Percentiles rank a stretch among this genome's conserved stretches.
These are phyloP conservation scores for Narcine bancroftii DNA, from an alignment of 2,113 vertebrate genomes.

Conservation along the genomic window DNA sequence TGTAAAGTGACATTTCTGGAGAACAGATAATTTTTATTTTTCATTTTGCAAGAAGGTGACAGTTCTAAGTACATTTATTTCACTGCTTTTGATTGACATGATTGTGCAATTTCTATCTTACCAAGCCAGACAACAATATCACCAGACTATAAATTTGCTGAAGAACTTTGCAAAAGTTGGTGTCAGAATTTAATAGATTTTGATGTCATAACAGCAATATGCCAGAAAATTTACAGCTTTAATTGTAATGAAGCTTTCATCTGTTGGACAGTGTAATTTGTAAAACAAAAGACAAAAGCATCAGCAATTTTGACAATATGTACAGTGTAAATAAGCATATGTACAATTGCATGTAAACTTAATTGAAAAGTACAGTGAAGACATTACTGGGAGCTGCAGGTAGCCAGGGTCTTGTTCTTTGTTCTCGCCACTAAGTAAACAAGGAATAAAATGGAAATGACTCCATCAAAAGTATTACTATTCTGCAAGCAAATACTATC, in stretches of 20 bases:
- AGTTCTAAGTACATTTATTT: slow-evolving; percentile 5
- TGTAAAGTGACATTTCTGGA: neutral
- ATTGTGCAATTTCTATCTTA: slow-evolving; percentile 27
- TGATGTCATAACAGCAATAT: neutral
- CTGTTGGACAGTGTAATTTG: neutral
- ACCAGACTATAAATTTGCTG: neutral
- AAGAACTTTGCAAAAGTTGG: neutral
- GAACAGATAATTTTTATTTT: slow-evolving; percentile 23
- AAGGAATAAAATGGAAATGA: neutral
- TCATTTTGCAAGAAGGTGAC: slow-evolving; percentile 22
- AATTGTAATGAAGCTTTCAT: neutral
- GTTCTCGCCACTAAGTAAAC: neutral
- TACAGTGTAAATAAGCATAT: neutral
- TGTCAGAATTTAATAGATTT: neutral
- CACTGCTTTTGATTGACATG: slow-evolving; percentile 22
- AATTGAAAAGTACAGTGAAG: neutral
- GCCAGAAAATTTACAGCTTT: neutral
- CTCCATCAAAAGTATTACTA: too few relatives aligned
- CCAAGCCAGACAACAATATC: neutral
- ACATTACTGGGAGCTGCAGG: neutral
- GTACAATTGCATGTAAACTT: neutral
- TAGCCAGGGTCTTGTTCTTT: too few relatives aligned
- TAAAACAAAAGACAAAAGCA: neutral
- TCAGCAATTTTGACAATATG: neutral
- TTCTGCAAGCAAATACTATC: neutral